Evolutionary conservation across 1,140 invertebrate genomes (phyloP).

Genomic region (Drosophila lini): DNA sequence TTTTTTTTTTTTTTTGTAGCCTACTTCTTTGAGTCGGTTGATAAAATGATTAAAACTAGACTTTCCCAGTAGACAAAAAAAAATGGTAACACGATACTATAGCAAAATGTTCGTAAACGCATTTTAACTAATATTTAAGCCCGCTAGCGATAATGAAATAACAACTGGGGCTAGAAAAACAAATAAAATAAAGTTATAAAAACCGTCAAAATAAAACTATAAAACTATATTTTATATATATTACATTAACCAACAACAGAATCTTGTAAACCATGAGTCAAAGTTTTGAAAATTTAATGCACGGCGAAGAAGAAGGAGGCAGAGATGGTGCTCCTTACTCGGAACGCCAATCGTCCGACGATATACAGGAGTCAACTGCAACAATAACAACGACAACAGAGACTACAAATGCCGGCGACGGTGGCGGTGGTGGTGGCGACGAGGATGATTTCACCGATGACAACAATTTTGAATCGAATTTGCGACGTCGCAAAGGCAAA

Average conservation of each 20-base stretch:
- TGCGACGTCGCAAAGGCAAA: constrained; percentile 84
- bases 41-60: not conserved
- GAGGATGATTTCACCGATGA: constrained; percentile 80
- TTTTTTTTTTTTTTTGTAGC: constrained; percentile 1
- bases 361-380: constrained; percentile 69
- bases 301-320: constrained; percentile 34
- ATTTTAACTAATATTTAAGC: not conserved
- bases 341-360: constrained; percentile 78
- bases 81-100: not conserved
- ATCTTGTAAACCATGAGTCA: constrained; percentile 74
- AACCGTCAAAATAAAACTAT: not conserved
- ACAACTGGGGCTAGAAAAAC: not conserved
- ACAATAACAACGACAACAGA: constrained; percentile 49
- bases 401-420: constrained; percentile 61
- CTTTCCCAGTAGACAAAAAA: not conserved
- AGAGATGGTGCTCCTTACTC: constrained; percentile 39
- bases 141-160: not conserved
- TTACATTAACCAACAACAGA: constrained; percentile 14
- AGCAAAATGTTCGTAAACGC: too few relatives aligned
- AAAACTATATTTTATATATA: not conserved
- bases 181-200: not conserved
- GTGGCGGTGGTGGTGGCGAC: constrained; percentile 38
- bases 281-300: constrained; percentile 78
- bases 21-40: constrained; percentile 9
- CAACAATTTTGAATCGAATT: constrained; percentile 84